Base-by-base conservation (phyloP, 2,888 invertebrate species). In the Tachina grossa region DNA sequence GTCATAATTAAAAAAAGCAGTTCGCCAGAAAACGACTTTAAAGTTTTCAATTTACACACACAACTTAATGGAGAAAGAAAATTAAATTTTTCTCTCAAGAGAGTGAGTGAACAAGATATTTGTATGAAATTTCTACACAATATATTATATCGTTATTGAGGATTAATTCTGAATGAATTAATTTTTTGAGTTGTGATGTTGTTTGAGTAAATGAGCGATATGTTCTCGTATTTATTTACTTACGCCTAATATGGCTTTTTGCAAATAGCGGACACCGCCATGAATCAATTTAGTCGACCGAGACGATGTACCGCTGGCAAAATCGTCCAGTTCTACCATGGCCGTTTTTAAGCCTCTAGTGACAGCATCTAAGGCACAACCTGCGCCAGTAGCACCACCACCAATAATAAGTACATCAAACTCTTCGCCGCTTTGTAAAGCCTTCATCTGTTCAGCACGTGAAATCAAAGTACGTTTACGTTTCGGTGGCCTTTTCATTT, bases 281-380 rank as follows among this genome's bases (percentile, higher is more conserved):
- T 99, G 99, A 90, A 99, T 98, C 19, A 99, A 94, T 93, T 99
- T 99, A 0, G 99, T 99, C 91, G 98, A 98, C 78, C 99, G 95
- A 84, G 98, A 98, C 22, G 98, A 98, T 2, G 96, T 96, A 59
- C 99, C 99, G 87, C 98, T 98, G 4, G 98, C 97, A 93, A 99
- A 99, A 93, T 99, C 99, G 91, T 98, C 99, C 68, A 96, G 95
- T 93, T 99, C 99, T 4, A 99, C 96, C 87, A 99, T 92, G 0
- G 98, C 98, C 10, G 99, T 99, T 91, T 97, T 97, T 22, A 99
- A 94, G 79, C 98, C 99, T 95, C 99, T 94, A 6, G 98, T 98
- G 74, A 96, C 95, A 4, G 99, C 95, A 93, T 99, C 99, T 13
- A 99, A 94, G 0, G 99, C 99, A 90, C 98, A 98, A 2, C 99